Conservation (phyloP, 2,113 vertebrate genomes). For the Stigmatopora nigra region DNA sequence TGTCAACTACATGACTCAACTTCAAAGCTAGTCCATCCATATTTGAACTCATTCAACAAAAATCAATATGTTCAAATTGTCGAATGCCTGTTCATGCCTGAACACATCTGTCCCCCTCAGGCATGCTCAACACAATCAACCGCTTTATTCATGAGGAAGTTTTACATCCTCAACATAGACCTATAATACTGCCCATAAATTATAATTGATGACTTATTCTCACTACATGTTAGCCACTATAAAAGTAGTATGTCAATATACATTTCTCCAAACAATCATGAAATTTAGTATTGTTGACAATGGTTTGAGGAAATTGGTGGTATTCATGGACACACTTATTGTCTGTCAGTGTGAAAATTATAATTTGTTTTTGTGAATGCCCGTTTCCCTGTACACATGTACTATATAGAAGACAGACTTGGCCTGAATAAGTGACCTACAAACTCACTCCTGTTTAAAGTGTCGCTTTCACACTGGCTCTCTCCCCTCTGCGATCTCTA, state of each 20-base stretch:
- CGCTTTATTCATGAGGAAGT: constrained; percentile 26
- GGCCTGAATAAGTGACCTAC: constrained; percentile 16
- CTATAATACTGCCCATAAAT: background rate
- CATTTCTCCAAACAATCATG: background rate
- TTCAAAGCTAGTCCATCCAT: background rate
- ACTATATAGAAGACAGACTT: constrained; percentile 4
- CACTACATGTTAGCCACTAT: background rate
- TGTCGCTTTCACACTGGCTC: background rate
- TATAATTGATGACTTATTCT: background rate
- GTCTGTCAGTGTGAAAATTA: background rate
- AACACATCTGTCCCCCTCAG: constrained; percentile 24
- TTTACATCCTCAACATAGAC: background rate
- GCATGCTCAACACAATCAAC: constrained; percentile 36
- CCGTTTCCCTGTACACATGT: background rate
- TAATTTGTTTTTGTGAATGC: background rate
- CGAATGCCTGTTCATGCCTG: too few species aligned
- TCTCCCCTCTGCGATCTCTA: constrained; percentile 22
- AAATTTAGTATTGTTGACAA: background rate
- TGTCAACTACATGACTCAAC: background rate
- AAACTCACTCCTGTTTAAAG: constrained; percentile 5
- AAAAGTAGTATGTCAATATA: background rate
- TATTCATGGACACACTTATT: background rate
- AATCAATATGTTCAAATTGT: constrained; percentile 31
- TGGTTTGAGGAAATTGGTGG: background rate
- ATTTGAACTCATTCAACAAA: background rate